Base-by-base conservation (phyloP, 2,797 vertebrate genomes). In the Eurystomus glaucurus region DNA sequence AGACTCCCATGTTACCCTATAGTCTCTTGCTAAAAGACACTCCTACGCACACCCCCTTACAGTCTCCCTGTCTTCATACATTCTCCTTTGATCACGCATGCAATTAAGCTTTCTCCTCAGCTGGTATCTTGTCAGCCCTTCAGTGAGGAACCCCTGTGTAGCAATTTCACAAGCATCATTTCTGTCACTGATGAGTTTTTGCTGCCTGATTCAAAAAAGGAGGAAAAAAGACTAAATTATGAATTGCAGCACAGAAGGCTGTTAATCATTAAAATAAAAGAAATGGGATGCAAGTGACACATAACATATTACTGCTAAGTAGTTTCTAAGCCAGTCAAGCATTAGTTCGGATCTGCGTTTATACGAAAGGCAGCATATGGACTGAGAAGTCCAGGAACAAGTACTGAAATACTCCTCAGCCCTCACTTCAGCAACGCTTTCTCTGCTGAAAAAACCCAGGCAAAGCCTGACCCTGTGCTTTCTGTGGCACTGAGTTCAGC, bases 91-190 rank as follows among this genome's bases (percentile, higher is more conserved):
- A 94, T 94, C 93, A 90, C 22, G 22, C 65, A 46, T 95, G 81
- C 70, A 94, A 96, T 96, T 95, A 96, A 93, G 69, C 58, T 52
- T 85, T 91, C 65, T 88, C 58, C 82, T 88, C 88, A 89, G 70
- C 41, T 83, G 78, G 66, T 84, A 31, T 46, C 65, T 92, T 95
- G 88, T 95, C 93, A 87, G 35, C 83, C 35, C 69, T 84, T 75
- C 84, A 64, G 66, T 71, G 70, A 96, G 45, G 50, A 81, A 70
- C 69, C 28, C 85, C 77, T 84, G 65, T 50, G 54, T 46, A 82
- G 79, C 41, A 57, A 76, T 78, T 82, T 74, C 26, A 78, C 28
- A 69, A 68, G 60, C 46, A 51, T 54, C 45, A 20, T 86, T 65
- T 78, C 81, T 91, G 79, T 83, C 78, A 91, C 72, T 29, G 85